Evolutionary conservation across 2,888 invertebrate genomes (phyloP), one percentile per base, ranked within the genome.

Genomic region (Polydrusus tereticollis): DNA sequence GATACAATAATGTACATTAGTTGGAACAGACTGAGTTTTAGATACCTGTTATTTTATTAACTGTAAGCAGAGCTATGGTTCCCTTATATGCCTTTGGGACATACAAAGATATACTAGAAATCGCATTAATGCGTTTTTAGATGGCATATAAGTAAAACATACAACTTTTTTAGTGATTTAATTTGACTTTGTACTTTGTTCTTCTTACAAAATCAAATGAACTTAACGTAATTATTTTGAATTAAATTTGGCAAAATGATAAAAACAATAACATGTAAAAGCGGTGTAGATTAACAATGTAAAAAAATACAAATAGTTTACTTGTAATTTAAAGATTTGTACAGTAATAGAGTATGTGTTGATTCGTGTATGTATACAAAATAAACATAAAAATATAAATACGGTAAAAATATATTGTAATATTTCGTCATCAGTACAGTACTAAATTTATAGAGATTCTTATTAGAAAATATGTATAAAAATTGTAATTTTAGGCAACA

Each of bases 21-120:
- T 82, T 82, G 82, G 82, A 81, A 82, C 82, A 77, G 81, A 82
- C 82, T 81, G 81, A 81, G 62, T 77, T 76, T 78, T 77, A 58
- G 69, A 57, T 43, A 52, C 41, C 41, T 66, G 14, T 14, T 45
- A 12, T 47, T 23, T 47, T n/a, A 23, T 21, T 12, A 47, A 23
- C 4, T 18, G 12, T 38, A 4, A n/a, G n/a, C n/a, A n/a, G 33
- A 5, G 10, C 7, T 33, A 36, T 36, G 12, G 12, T 1, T 36
- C n/a, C 1, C n/a, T 36, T 36, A 36, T 36, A 36, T 36, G 36
- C 36, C 36, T 36, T 36, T 8, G 36, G 1, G n/a, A 36, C 36
- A 36, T 1, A 36, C 4, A 36, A n/a, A 36, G n/a, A n/a, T n/a
- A n/a, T n/a, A n/a, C n/a, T n/a, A n/a, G n/a, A n/a, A n/a, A n/a